Evolutionary conservation across 2,113 vertebrate species (phyloP).

Genomic region (Grammomys dolichurus): DNA sequence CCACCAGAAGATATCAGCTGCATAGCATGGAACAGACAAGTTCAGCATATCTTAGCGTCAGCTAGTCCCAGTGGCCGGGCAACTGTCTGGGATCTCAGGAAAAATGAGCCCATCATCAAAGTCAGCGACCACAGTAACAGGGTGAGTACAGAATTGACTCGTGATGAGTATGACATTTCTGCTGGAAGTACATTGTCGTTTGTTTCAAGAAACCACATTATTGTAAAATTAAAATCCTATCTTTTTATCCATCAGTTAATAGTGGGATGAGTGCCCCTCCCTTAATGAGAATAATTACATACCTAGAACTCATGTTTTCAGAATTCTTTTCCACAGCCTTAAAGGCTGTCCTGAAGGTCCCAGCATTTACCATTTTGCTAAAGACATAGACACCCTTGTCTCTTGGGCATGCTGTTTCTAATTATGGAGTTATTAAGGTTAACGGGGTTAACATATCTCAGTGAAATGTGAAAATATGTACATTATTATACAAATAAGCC

Average conservation of each 20-base stretch:
- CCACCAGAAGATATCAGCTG: slow-evolving; percentile 96
- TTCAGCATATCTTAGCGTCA: slow-evolving; percentile 91
- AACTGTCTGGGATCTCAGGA: slow-evolving; percentile 97
- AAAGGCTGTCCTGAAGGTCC: no score
- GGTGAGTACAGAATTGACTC: slow-evolving; percentile 83
- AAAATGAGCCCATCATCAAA: slow-evolving; percentile 99
- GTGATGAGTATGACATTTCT: neutral
- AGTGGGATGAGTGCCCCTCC: neutral
- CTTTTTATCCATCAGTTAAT: neutral
- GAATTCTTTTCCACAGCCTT: no score
- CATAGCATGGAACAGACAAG: slow-evolving; percentile 90
- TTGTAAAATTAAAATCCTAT: neutral
- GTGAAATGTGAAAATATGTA: no score
- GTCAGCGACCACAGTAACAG: slow-evolving; percentile 98
- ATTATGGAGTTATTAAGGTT: no score
- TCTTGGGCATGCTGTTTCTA: no score
- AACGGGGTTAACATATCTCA: no score
- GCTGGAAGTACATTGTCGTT: neutral
- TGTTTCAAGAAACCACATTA: neutral
- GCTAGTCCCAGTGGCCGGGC: slow-evolving; percentile 95
- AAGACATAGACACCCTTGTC: no score
- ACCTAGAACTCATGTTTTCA: neutral
- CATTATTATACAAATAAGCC: no score
- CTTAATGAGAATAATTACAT: slow-evolving; percentile 40
- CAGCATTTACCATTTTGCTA: no score